Base-by-base conservation (phyloP, 2,797 vertebrate species). In the Channallabes apus region DNA sequence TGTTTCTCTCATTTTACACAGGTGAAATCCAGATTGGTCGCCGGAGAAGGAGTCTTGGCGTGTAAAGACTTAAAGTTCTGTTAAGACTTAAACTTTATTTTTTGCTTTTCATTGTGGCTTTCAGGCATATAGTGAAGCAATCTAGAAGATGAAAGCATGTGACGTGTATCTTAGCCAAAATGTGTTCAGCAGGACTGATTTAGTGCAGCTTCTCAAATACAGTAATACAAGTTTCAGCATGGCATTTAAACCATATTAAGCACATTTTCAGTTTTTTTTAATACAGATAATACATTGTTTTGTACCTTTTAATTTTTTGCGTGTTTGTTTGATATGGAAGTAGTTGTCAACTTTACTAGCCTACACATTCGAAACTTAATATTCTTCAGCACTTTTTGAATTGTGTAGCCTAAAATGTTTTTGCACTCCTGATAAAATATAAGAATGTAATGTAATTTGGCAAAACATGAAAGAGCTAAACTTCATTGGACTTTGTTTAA, bases 1-100 rank as follows among this genome's bases (percentile, higher is more conserved):
- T 51, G n/a, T 58, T 0, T 56, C 2, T 85, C 4, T 54, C 86
- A 20, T 58, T 82, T 76, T 87, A 12, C 77, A 89, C 89, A 98
- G 97, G 93, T 84, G 94, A 95, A 80, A 91, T 93, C 87, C 41
- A 88, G 85, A 92, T 92, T 1, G 79, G 86, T 71, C 94, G 92
- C 46, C 95, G 87, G 89, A 94, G 93, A 87, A 93, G 93, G 79
- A 95, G 92, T 17, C 80, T 86, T 6, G 94, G 94, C 0, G 92
- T 87, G 88, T 95, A 90, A 94, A 84, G 80, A 79, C 54, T 75
- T 27, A 59, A 22, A 15, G 46, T 72, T 65, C 54, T 78, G 51
- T 32, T 32, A 32, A 32, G 32, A 32, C 32, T 32, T 32, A 32
- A 32, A 32, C 32, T 32, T 32, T 32, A n/a, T n/a, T 32, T 38